Evolutionary conservation across 2,113 vertebrate genomes (phyloP).

Genomic region (Mirza zaza): DNA sequence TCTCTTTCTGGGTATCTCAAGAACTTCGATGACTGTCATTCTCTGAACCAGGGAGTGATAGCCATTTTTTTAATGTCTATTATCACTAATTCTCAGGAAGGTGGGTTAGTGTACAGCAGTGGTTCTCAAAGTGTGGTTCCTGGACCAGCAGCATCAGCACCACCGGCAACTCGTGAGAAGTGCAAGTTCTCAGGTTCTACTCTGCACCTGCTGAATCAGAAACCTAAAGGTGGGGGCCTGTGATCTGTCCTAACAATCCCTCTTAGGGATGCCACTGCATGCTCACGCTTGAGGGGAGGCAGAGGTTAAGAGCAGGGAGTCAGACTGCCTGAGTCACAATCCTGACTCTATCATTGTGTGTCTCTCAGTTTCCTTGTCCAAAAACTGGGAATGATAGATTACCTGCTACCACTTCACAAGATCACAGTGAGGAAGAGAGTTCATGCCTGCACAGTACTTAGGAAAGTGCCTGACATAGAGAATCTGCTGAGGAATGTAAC

Average conservation of each 20-base stretch:
- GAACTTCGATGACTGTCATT: neutral
- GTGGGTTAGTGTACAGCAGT: fast-evolving
- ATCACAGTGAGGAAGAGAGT: neutral
- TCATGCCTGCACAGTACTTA: neutral
- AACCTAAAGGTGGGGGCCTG: neutral
- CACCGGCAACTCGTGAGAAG: neutral
- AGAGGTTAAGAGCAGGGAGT: too few relatives aligned
- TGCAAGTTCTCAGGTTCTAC: neutral
- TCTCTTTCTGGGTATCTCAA: neutral
- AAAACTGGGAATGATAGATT: neutral
- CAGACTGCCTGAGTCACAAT: neutral
- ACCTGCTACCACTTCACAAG: neutral
- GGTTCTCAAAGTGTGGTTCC: neutral
- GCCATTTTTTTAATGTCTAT: neutral
- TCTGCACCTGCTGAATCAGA: neutral
- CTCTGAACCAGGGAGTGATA: neutral
- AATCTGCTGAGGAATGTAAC: neutral
- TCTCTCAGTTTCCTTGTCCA: neutral
- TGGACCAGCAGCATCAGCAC: neutral
- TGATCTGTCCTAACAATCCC: neutral
- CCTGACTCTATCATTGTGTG: neutral
- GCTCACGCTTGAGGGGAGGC: neutral
- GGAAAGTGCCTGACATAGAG: neutral
- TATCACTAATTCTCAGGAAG: neutral
- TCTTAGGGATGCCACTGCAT: neutral